These are phyloP conservation scores for Chauna torquata DNA, from an alignment of 2,113 vertebrate species.

Conservation along the genomic window DNA sequence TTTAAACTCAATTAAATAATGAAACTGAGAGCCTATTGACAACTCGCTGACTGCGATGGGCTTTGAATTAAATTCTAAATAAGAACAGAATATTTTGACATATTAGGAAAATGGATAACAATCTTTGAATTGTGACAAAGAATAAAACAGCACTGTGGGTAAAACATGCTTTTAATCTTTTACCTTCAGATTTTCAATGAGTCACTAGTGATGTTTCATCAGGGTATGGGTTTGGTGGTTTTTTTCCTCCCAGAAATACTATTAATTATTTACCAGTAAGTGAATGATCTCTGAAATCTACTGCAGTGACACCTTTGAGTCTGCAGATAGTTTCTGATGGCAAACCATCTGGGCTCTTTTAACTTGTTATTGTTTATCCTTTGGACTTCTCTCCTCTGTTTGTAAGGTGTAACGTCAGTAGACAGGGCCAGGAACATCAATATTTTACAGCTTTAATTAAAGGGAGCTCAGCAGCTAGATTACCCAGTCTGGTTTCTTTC, in stretches of 20 bases:
- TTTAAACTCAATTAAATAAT: neutral
- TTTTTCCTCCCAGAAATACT: conserved; percentile 47
- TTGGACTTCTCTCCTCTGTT: conserved; percentile 46
- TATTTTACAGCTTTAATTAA: conserved; percentile 80
- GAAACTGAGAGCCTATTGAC: neutral
- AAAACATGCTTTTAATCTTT: neutral
- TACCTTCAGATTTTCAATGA: conserved; percentile 12
- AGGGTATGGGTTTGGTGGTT: neutral
- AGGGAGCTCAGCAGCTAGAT: conserved; percentile 18
- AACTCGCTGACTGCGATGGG: neutral
- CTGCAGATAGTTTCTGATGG: conserved; percentile 62
- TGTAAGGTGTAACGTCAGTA: conserved; percentile 69
- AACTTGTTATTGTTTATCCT: conserved; percentile 67
- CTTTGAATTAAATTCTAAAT: neutral
- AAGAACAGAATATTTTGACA: neutral
- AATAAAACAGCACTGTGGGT: neutral
- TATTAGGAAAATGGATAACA: neutral
- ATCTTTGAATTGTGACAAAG: neutral
- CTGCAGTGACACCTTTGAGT: conserved; percentile 63
- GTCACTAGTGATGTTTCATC: conserved; percentile 31
- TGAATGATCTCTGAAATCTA: conserved; percentile 67
- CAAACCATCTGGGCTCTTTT: conserved; percentile 71
- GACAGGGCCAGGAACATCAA: conserved; percentile 76
- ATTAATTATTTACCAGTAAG: conserved; percentile 74
- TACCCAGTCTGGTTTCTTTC: neutral